Evolutionary conservation across 1,140 invertebrate genomes (phyloP), one percentile per base, ranked within the genome.

Genomic region (Drosophila rufa): DNA sequence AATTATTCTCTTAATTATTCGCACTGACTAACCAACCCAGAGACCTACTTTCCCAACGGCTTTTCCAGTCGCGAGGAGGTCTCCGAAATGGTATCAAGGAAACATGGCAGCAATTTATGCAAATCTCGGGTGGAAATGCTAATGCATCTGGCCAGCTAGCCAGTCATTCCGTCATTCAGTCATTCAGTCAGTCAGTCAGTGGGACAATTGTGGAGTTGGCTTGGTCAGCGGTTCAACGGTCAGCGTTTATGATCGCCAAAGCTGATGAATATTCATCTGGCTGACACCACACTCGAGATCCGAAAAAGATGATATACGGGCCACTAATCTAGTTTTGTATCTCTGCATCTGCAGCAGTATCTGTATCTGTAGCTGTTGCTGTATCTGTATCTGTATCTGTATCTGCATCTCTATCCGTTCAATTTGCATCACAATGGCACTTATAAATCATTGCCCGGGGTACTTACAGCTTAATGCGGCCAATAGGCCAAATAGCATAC

Each of bases 391-490:
- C 46, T 59, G 56, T 51, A 12, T 15, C 58, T 45, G 47, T 50
- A 30, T 59, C 68, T 42, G 55, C 53, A 51, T 71, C 19, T 22
- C 45, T 40, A 55, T 46, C 40, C 71, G 30, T 40, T 67, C 43
- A 46, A 86, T 87, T 87, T 89, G 84, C 84, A 87, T 87, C 74
- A 89, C 77, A 89, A 89, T 85, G 60, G 59, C 67, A 59, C 62
- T 79, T 70, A 84, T 87, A 86, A 87, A 87, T 86, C 71, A 87
- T 58, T 30, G 79, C 74, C 77, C 74, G 74, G 67, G 81, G 70
- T 91, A 91, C 87, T 91, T 91, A 91, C 87, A 91, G 61, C 87
- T 84, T 71, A 91, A 84, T 80, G 85, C 85, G 84, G 84, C 84
- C 80, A 87, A 84, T 80, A 87, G 80, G 84, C 84, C 84, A 84